phyloP scores from a whole-genome alignment of 2,113 vertebrate species.

The Myotis brandtii region DNA sequence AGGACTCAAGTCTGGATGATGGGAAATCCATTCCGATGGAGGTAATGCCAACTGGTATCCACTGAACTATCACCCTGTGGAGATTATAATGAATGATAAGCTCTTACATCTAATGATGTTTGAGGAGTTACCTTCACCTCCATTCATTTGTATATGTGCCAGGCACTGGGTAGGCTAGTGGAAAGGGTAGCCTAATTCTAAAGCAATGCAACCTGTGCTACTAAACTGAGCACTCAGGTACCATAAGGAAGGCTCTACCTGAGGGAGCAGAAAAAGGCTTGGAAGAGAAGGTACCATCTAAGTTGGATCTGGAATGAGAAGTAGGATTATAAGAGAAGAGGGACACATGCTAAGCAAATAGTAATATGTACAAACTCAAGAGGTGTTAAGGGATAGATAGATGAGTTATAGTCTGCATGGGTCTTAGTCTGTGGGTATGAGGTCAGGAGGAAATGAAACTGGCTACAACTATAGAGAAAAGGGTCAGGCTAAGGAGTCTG shows the following conservation, averaged over 20 bases:
- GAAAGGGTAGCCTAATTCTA: background rate
- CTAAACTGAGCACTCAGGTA: background rate
- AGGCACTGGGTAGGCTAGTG: background rate
- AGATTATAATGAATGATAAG: background rate
- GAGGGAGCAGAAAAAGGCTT: background rate
- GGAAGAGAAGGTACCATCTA: background rate
- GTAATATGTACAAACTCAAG: background rate
- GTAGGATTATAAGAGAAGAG: background rate
- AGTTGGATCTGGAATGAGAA: background rate
- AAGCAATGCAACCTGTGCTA: background rate
- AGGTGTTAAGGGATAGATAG: background rate
- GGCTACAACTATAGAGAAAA: background rate
- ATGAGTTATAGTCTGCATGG: background rate
- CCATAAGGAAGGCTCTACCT: background rate
- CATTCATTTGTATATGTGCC: background rate
- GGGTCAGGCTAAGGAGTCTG: background rate
- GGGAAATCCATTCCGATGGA: background rate
- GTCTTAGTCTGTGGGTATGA: background rate
- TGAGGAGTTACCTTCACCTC: background rate
- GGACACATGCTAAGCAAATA: background rate
- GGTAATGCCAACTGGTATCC: background rate
- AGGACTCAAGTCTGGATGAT: background rate
- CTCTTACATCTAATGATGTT: background rate
- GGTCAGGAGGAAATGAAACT: background rate
- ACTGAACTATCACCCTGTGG: background rate